phyloP scores from a whole-genome alignment of 2,113 vertebrate genomes.

The Colossoma macropomum region DNA sequence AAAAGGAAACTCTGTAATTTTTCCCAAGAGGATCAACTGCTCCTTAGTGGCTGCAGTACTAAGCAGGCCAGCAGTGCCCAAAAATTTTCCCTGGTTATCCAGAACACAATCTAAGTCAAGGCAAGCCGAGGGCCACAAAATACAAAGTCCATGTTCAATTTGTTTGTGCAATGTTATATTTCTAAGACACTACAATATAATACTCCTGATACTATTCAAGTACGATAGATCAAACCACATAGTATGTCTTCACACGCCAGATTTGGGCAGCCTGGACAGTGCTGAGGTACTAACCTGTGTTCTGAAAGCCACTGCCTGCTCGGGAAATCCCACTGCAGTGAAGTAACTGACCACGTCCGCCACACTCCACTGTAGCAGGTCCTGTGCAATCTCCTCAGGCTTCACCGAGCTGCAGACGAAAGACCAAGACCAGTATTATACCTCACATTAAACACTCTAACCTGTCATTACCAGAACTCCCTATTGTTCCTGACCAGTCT shows the following conservation, averaged over 20 bases:
- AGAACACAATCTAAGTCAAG: background rate
- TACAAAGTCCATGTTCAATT: conserved; percentile 5
- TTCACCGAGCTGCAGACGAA: conserved; percentile 73
- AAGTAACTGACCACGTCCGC: conserved; percentile 89
- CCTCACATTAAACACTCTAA: background rate
- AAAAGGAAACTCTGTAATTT: background rate
- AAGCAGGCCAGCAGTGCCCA: background rate
- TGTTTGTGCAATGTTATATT: background rate
- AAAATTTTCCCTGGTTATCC: background rate
- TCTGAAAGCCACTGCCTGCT: conserved; percentile 87
- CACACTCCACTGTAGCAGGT: conserved; percentile 87
- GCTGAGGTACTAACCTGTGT: conserved; percentile 78
- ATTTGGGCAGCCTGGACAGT: background rate
- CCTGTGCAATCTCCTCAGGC: conserved; percentile 78
- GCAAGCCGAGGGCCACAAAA: background rate
- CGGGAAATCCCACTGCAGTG: conserved; percentile 86
- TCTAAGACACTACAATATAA: background rate
- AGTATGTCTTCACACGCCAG: background rate
- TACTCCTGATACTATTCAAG: background rate
- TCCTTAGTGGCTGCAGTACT: background rate
- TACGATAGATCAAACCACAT: background rate
- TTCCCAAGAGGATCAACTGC: background rate
- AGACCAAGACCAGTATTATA: background rate
- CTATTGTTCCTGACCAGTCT: background rate
- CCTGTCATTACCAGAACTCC: background rate